These are phyloP conservation scores for Celastrina argiolus DNA, from an alignment of 2,888 invertebrate species.

Conservation along the genomic window DNA sequence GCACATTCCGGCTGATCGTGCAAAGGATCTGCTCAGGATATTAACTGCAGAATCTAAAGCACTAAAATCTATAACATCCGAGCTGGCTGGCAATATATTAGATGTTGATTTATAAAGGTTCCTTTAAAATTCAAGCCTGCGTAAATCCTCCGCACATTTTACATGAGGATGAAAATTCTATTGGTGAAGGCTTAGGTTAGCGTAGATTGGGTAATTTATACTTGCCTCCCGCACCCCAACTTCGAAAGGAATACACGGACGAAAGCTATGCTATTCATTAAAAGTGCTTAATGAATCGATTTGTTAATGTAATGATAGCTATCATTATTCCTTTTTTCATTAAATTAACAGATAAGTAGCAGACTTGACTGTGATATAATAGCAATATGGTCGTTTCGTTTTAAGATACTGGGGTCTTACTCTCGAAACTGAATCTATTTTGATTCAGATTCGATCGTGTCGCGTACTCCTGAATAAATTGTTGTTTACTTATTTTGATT, in stretches of 20 bases:
- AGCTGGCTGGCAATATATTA: constrained; percentile 3
- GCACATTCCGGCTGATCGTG: not conserved
- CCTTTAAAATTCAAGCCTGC: constrained; percentile 60
- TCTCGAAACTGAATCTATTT: no score
- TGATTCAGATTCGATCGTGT: no score
- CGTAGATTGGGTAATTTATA: constrained; percentile 77
- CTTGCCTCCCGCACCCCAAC: constrained; percentile 58
- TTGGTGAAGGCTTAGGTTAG: constrained; percentile 68
- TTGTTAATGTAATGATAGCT: constrained; percentile 8
- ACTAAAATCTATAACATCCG: constrained; percentile 13
- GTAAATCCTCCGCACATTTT: constrained; percentile 59
- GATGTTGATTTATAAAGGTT: constrained; percentile 50
- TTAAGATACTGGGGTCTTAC: no score
- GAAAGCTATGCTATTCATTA: constrained; percentile 55
- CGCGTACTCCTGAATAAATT: no score
- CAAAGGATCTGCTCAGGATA: not conserved
- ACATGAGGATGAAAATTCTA: constrained; percentile 66
- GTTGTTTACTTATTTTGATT: no score
- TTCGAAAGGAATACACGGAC: constrained; percentile 45
- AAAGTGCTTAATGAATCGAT: constrained; percentile 71
- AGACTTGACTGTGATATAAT: no score
- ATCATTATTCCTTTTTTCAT: not conserved
- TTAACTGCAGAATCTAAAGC: constrained; percentile 9
- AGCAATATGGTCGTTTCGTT: no score
- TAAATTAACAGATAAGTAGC: not conserved